These are phyloP conservation scores for Leptocoma aspasia DNA, from an alignment of 2,113 vertebrate species.

Conservation along the genomic window DNA sequence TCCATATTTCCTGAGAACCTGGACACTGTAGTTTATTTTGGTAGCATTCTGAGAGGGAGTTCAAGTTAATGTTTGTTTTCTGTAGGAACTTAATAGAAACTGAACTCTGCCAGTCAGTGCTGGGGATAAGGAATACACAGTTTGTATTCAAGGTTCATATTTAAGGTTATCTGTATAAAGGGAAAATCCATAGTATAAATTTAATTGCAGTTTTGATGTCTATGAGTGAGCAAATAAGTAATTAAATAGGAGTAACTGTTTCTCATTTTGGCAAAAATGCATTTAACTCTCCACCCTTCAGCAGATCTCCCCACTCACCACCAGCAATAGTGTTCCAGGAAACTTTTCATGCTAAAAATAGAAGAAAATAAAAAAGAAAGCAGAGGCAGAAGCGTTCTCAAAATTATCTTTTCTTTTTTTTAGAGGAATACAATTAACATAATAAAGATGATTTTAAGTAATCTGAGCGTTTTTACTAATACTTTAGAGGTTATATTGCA, in stretches of 20 bases:
- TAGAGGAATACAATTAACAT: background rate
- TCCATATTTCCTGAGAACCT: background rate
- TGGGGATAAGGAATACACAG: background rate
- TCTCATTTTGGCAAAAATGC: background rate
- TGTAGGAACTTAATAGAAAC: background rate
- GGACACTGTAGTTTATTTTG: background rate
- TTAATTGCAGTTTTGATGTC: background rate
- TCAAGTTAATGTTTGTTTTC: background rate
- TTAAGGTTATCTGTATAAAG: background rate
- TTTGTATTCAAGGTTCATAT: background rate
- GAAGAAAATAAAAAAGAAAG: background rate
- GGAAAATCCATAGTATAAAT: background rate
- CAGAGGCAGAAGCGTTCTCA: background rate
- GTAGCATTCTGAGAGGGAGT: background rate
- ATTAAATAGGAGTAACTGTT: background rate
- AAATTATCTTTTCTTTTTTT: background rate
- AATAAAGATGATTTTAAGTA: background rate
- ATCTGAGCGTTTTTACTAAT: background rate
- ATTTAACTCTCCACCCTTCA: background rate
- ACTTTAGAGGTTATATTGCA: background rate
- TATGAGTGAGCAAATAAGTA: background rate
- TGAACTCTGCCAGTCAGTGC: background rate
- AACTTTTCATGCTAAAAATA: background rate
- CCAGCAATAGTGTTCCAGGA: background rate
- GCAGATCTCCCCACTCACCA: background rate